phyloP scores from a whole-genome alignment of 92 coral and sea anemone species.

The Siderastrea radians region DNA sequence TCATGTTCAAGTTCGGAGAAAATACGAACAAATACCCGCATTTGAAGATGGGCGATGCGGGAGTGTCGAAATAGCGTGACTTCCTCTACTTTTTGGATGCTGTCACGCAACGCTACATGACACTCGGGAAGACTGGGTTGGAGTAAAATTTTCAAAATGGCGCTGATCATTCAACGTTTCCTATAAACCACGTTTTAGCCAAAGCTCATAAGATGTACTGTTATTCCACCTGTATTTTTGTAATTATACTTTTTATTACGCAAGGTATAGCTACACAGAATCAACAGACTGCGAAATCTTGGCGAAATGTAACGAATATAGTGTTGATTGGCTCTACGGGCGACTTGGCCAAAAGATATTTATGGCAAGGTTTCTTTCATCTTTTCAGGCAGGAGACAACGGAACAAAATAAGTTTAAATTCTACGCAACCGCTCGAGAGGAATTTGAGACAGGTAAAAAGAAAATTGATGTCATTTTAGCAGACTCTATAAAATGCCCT shows the following conservation, averaged over 20 bases:
- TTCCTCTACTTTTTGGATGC: background rate
- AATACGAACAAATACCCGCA: background rate
- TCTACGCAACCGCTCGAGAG: constrained; percentile 85
- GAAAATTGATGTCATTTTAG: constrained; percentile 59
- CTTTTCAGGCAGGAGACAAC: constrained; percentile 61
- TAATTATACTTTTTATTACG: background rate
- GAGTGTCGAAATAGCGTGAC: background rate
- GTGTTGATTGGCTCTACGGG: constrained; percentile 93
- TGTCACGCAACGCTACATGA: background rate
- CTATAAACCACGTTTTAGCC: background rate
- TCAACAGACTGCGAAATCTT: background rate
- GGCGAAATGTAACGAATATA: constrained; percentile 51
- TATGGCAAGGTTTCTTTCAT: constrained; percentile 90
- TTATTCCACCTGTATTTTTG: background rate
- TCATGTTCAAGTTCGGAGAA: background rate
- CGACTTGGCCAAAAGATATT: constrained; percentile 88
- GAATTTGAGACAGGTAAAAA: constrained; percentile 64
- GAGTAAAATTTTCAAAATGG: background rate
- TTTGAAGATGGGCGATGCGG: no score
- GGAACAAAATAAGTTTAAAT: constrained; percentile 43
- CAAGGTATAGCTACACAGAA: background rate
- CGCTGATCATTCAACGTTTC: background rate
- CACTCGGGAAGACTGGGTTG: background rate
- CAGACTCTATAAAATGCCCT: constrained; percentile 69
- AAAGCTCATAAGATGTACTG: background rate